Percentiles rank a stretch among this genome's conserved stretches.
Conservation (phyloP, 2,113 vertebrate genomes). For the Thamnaconus septentrionalis region DNA sequence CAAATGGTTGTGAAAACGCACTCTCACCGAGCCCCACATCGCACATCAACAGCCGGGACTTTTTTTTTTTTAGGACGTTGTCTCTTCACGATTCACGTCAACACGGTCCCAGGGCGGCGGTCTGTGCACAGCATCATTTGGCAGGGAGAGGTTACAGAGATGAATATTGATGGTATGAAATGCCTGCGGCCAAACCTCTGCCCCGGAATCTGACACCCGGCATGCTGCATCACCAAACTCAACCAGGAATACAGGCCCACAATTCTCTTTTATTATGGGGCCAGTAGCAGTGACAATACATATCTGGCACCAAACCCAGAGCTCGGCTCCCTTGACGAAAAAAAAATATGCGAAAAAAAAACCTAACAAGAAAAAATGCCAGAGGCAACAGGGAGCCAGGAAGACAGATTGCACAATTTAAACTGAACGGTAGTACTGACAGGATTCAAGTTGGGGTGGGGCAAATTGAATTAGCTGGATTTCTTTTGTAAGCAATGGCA, state of each 20-base stretch:
- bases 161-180: constrained; percentile 50
- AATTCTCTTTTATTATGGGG: constrained; percentile 44
- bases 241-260: constrained; percentile 16
- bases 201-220: constrained; percentile 22
- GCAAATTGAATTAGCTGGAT: constrained; percentile 35
- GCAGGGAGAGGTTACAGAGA: constrained; percentile 23
- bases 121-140: background rate
- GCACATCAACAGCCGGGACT: background rate
- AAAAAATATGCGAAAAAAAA: constrained; percentile 6
- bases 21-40: background rate
- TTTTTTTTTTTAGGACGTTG: background rate
- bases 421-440: constrained; percentile 31
- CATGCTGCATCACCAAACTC: constrained; percentile 32
- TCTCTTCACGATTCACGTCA: background rate
- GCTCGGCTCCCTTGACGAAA: constrained; percentile 27
- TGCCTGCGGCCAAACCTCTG: constrained; percentile 16
- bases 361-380: constrained; percentile 38
- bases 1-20: constrained; percentile 12
- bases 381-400: constrained; percentile 25
- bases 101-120: constrained; percentile 3
- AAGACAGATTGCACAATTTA: constrained; percentile 60
- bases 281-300: constrained; percentile 32
- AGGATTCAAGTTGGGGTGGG: constrained; percentile 5
- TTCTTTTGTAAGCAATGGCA: constrained; percentile 19
- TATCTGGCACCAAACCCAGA: constrained; percentile 15